Evolutionary conservation across 2,888 invertebrate genomes (phyloP), one percentile per base, ranked within the genome.

Genomic region (Drosophila setosimentum): DNA sequence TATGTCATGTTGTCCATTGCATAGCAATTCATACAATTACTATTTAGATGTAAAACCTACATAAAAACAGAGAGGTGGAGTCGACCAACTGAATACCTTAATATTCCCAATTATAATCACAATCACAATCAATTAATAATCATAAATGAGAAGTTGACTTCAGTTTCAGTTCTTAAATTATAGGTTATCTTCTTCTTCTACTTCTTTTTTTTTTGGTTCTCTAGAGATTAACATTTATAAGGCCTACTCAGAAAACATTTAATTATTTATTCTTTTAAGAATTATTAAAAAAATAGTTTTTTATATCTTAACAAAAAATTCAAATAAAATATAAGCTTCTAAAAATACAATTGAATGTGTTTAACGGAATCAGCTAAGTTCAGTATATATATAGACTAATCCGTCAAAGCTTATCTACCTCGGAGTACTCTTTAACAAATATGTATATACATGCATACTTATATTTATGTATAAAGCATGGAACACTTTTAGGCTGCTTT

Each of bases 401-500:
- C 18, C 27, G 8, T 2, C 1, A 18, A 4, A 4, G 8, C 45
- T 45, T 21, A 45, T 45, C 45, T 13, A 24, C 3, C 1, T 7
- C 7, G 10, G 24, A 1, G 18, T 10, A 11, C 16, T 3, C n/a
- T 29, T 40, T 5, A 2, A 8, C 21, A 13, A 29, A 6, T 21
- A 24, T 2, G 1, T 11, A 40, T 6, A 3, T 16, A 61, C 21
- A 2, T 11, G n/a, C 27, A 18, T 16, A 5, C 3, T 24, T 29
- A 4, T 11, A 8, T 4, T 2, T 24, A 6, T 4, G 24, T 2
- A 5, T 6, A 11, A 50, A 35, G 13, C 67, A 11, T 63, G 2
- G 73, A 4, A 64, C 51, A 76, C 63, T 69, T 64, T 69, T 64
- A 60, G 74, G 74, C 69, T 21, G 13, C 1, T 10, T 27, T 27